These are phyloP conservation scores for Drosophila watanabei DNA, from an alignment of 1,140 invertebrate genomes.

Conservation along the genomic window DNA sequence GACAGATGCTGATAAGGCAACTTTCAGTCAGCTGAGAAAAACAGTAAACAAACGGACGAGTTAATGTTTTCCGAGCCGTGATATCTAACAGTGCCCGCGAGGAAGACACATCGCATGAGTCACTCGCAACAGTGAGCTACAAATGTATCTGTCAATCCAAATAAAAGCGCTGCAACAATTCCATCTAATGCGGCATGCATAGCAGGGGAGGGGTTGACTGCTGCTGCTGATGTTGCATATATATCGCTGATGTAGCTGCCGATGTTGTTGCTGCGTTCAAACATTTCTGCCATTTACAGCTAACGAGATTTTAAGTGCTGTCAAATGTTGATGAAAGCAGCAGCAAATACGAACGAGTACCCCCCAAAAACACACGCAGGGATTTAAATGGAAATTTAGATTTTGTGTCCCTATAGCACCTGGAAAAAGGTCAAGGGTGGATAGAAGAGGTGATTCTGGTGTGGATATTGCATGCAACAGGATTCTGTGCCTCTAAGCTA, in stretches of 20 bases:
- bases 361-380: conserved; percentile 8
- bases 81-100: conserved; percentile 9
- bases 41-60: conserved; percentile 23
- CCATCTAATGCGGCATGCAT: conserved; percentile 40
- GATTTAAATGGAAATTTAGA: conserved; percentile 34
- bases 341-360: not conserved
- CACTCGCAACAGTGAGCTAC: conserved; percentile 29
- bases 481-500: conserved; percentile 9
- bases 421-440: conserved; percentile 14
- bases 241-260: conserved; percentile 6
- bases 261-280: conserved; percentile 28
- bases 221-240: conserved; percentile 21
- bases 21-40: conserved; percentile 9
- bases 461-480: not conserved
- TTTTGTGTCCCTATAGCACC: conserved; percentile 3
- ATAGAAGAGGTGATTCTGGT: not conserved
- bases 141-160: conserved; percentile 51
- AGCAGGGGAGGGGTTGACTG: conserved; percentile 10
- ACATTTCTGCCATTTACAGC: conserved; percentile 51
- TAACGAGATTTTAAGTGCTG: conserved; percentile 58
- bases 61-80: conserved; percentile 4
- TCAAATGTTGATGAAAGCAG: conserved; percentile 46
- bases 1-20: conserved; percentile 49
- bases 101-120: conserved; percentile 13
- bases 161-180: conserved; percentile 49